Evolutionary conservation across 2,888 invertebrate species (phyloP), one percentile per base, ranked within the genome.

Genomic region (Caenorhabditis sp.): DNA sequence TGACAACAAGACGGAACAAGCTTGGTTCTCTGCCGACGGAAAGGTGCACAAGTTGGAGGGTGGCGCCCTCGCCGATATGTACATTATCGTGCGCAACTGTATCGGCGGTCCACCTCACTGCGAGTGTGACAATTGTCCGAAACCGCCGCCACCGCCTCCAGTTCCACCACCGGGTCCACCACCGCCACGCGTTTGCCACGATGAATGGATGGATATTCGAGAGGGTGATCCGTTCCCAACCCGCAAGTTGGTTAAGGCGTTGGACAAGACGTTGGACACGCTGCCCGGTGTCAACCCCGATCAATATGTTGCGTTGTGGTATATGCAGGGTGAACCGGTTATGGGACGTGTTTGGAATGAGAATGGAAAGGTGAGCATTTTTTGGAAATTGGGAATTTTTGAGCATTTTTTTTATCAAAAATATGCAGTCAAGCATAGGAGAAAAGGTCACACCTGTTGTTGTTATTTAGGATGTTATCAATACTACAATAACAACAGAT

Each of bases 341-440:
- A 85, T 85, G 85, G 85, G 84, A 21, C 81, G 85, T 31, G 76
- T 84, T 60, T 84, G 83, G 83, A 84, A 84, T 73, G 83, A 84
- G 65, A 66, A 67, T 12, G 85, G 85, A 64, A 83, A 83, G 72
- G 78, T 77, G 14, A 58, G 31, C 17, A 4, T 21, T 10, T 17
- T 8, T 12, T 12, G n/a, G 19, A n/a, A 4, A 12, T 14, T 50
- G 17, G 50, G n/a, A n/a, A n/a, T n/a, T n/a, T n/a, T n/a, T n/a
- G n/a, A n/a, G n/a, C n/a, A n/a, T n/a, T n/a, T n/a, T n/a, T n/a
- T n/a, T n/a, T n/a, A n/a, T n/a, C n/a, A n/a, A n/a, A n/a, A n/a
- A n/a, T n/a, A n/a, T n/a, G n/a, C n/a, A n/a, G n/a, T n/a, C n/a
- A n/a, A n/a, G n/a, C n/a, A n/a, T n/a, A n/a, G n/a, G n/a, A n/a